Conservation (phyloP, 2,888 invertebrate species). For the Torymus texanus region DNA sequence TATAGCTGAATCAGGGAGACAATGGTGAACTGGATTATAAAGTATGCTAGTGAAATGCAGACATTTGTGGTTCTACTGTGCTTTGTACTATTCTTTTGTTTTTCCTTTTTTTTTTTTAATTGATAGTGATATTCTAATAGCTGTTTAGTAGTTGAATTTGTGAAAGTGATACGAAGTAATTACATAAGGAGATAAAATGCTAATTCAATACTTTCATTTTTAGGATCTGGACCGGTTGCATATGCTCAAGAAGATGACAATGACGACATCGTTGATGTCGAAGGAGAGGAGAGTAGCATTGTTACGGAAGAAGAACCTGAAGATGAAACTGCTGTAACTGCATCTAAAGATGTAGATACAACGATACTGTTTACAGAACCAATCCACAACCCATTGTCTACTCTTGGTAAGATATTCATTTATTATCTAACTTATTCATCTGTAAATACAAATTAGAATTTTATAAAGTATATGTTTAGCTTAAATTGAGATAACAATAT, state of each 20-base stretch:
- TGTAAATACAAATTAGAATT: constrained; percentile 21
- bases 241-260: constrained; percentile 79
- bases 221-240: constrained; percentile 78
- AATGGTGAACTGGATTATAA: background rate
- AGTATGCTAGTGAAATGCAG: background rate
- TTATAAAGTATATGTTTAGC: constrained; percentile 19
- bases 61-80: background rate
- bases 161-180: no score
- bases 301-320: constrained; percentile 76
- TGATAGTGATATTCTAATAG: no score
- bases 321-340: constrained; percentile 81
- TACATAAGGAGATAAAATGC: no score
- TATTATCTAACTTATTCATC: constrained; percentile 18
- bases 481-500: constrained; percentile 12
- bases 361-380: constrained; percentile 93
- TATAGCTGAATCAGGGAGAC: constrained; percentile 1
- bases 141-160: no score
- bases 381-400: constrained; percentile 70
- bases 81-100: no score
- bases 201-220: constrained; percentile 43
- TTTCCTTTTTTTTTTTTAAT: no score
- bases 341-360: constrained; percentile 94
- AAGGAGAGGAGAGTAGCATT: constrained; percentile 77
- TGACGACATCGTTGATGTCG: constrained; percentile 79
- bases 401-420: constrained; percentile 64